A percentile compares a stretch with the other conserved stretches of the same genome.
phyloP scores from a whole-genome alignment of 2,113 vertebrate species.

The Mesembrinibis cayennensis region DNA sequence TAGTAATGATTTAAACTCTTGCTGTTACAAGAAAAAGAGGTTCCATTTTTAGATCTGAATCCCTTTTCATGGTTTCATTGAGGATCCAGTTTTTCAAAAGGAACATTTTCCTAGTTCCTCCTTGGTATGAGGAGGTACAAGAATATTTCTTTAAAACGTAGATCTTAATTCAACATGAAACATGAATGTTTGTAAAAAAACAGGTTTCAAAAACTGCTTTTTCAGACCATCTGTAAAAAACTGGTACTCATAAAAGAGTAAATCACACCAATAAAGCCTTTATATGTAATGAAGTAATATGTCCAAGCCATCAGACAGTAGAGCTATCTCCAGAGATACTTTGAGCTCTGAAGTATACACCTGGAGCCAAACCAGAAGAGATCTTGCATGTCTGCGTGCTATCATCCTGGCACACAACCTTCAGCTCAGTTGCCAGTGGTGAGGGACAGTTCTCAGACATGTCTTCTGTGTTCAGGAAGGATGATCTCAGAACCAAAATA shows the following conservation, averaged over 20 bases:
- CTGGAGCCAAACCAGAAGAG: background rate
- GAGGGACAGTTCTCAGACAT: background rate
- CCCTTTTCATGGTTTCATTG: background rate
- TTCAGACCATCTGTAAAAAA: background rate
- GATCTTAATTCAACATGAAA: background rate
- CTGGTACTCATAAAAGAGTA: background rate
- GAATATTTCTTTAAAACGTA: background rate
- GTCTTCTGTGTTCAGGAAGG: background rate
- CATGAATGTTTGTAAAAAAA: background rate
- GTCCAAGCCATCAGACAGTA: background rate
- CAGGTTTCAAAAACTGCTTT: background rate
- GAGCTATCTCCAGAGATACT: background rate
- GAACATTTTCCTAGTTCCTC: background rate
- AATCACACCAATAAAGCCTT: background rate
- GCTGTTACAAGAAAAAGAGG: background rate
- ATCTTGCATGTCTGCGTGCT: background rate
- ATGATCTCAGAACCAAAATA: background rate
- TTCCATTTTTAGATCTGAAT: background rate
- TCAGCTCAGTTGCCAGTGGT: background rate
- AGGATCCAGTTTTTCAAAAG: background rate
- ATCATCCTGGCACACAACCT: background rate
- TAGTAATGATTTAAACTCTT: background rate
- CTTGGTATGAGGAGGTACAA: background rate
- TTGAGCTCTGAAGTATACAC: background rate
- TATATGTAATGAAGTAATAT: background rate